These are phyloP conservation scores for Gymnodraco acuticeps DNA, from an alignment of 2,797 vertebrate species.

Conservation along the genomic window DNA sequence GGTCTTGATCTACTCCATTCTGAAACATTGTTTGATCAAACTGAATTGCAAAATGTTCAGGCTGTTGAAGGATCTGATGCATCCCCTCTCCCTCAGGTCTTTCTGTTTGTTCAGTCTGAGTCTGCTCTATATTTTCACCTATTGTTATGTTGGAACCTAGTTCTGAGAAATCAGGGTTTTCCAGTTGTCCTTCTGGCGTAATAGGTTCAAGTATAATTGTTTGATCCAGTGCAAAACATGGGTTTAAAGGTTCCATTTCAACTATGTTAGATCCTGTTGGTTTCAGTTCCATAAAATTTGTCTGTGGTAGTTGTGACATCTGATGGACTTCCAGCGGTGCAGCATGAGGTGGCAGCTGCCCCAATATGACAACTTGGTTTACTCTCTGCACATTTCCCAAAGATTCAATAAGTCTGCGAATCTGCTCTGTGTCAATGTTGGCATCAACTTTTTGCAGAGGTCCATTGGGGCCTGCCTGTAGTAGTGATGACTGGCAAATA, in stretches of 20 bases:
- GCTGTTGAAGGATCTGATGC: conserved; percentile 56
- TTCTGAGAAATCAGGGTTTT: conserved; percentile 66
- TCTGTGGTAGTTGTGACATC: conserved; percentile 57
- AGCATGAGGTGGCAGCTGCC: conserved; percentile 78
- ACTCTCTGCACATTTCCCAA: conserved; percentile 86
- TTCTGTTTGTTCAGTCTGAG: conserved; percentile 43
- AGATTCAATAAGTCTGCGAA: conserved; percentile 85
- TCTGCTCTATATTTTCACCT: conserved; percentile 56
- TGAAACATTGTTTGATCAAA: conserved; percentile 59
- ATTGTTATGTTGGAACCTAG: conserved; percentile 48
- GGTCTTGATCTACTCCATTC: conserved; percentile 44
- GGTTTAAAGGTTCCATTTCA: conserved; percentile 42
- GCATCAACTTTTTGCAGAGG: conserved; percentile 82
- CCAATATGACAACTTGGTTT: conserved; percentile 84
- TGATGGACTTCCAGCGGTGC: conserved; percentile 73
- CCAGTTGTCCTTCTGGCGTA: conserved; percentile 74
- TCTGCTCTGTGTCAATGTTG: conserved; percentile 85
- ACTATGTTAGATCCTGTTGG: conserved; percentile 33
- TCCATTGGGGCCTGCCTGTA: conserved; percentile 79
- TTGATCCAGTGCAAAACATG: conserved; percentile 69
- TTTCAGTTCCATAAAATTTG: conserved; percentile 65
- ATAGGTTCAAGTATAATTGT: conserved; percentile 80
- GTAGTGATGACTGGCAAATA: conserved; percentile 68
- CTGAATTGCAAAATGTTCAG: conserved; percentile 27
- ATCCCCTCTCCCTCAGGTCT: conserved; percentile 40